Evolutionary conservation across 2,888 invertebrate genomes (phyloP), one percentile per base, ranked within the genome.

Genomic region (Stomorhina lunata): DNA sequence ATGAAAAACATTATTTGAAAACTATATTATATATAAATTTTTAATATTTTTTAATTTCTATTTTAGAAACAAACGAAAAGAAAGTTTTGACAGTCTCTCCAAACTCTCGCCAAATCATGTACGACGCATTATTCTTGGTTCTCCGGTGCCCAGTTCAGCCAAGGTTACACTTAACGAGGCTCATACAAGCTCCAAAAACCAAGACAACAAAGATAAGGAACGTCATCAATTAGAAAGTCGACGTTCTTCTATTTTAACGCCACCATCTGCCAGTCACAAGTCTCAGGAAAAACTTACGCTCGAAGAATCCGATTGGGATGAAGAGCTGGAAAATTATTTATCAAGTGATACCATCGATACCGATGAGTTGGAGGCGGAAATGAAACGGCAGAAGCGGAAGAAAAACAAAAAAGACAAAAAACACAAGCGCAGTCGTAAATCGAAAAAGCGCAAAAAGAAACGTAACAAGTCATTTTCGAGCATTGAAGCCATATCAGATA

Each of bases 361-460:
- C 0, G 85, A 89, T 80, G 93, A 93, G 71, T 92, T 93, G 84
- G 93, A 93, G 77, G 93, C 93, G 43, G 92, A 92, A 85, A 88
- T 92, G 72, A 92, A 93, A 84, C 93, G 93, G 85, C 90, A 89
- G 37, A 93, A 93, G 87, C 93, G 94, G 87, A 88, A 88, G 68
- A 91, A 90, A 61, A 89, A 87, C 57, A 88, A 89, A 73, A 91
- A 91, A 85, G 88, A 90, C 80, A 90, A 94, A 90, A 94, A 95
- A 86, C 95, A 95, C 55, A 95, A 95, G 88, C 94, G 95, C 89
- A 95, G 95, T 90, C 95, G 95, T 89, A 95, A 95, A 84, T 93
- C 94, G 50, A 95, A 95, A 86, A 95, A 95, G 73, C 91, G 92
- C 80, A 95, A 94, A 89, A 92, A 92, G 45, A 93, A 93, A 89